phyloP scores from a whole-genome alignment of 1,140 invertebrate species.

The Trissolcus basalis region DNA sequence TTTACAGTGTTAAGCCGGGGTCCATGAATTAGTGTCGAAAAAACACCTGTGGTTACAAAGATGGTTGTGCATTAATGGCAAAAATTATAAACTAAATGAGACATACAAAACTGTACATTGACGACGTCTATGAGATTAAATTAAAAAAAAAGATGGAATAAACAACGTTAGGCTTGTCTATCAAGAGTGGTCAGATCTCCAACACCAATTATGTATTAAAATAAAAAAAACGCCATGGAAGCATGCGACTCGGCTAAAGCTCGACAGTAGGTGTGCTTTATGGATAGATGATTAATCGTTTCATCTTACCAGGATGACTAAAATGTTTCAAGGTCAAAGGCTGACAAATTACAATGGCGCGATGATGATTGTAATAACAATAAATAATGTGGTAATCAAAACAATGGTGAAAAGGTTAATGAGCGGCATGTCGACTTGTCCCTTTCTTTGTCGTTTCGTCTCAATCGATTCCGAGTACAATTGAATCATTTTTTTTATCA shows the following conservation, averaged over 20 bases:
- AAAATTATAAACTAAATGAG: neutral
- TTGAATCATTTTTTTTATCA: no score
- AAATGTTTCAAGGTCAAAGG: neutral
- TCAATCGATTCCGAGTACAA: constrained; percentile 14
- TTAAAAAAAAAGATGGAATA: neutral
- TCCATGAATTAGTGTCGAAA: constrained; percentile 29
- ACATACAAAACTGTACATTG: no score
- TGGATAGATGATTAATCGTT: constrained; percentile 24
- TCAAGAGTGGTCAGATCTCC: constrained; percentile 73
- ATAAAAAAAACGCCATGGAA: constrained; percentile 32
- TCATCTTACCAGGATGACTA: neutral
- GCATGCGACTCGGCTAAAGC: constrained; percentile 28
- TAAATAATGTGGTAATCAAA: constrained; percentile 19
- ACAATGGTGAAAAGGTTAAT: constrained; percentile 27
- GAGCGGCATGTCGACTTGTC: constrained; percentile 20
- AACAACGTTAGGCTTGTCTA: constrained; percentile 9
- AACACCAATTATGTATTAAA: constrained; percentile 61
- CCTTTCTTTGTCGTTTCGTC: constrained; percentile 8
- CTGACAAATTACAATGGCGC: neutral
- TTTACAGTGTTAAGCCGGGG: constrained; percentile 16
- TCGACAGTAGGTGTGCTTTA: constrained; percentile 26
- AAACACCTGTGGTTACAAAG: constrained; percentile 11
- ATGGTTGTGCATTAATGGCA: constrained; percentile 15
- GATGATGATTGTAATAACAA: constrained; percentile 14
- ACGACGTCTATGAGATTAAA: neutral